Base-by-base conservation (phyloP, 2,797 vertebrate genomes). In the Potorous gilbertii region DNA sequence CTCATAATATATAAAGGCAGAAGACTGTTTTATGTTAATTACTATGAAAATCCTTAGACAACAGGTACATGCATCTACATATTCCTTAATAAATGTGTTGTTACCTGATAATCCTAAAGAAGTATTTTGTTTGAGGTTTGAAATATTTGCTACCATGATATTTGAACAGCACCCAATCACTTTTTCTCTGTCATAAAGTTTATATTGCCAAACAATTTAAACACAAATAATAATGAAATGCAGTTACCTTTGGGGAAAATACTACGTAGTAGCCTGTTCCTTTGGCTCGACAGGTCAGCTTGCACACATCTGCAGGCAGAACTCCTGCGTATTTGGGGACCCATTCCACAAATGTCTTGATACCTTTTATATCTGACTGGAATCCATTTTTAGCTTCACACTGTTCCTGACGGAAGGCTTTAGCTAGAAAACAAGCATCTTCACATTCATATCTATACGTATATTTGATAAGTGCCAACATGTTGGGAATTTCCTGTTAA, bases 191-290 rank as follows among this genome's bases (percentile, higher is more conserved):
- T 46, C 3, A 50, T 28, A 94, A 50, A 4, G 34, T 93, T 92
- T 46, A 50, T 56, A 57, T 57, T 89, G 27, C 46, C 62, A 94
- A 95, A 54, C 55, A 34, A 55, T 94, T 81, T 21, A 55, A 46
- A 87, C 16, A 21, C 27, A 2, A 0, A 56, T 56, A 56, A 56
- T 24, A 56, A 56, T 27, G 2, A 1, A 29, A 13, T n/a, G 56
- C 27, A 91, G 27, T 99, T 99, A 99, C 99, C 99, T 99, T 99
- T 97, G 99, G 99, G 55, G 99, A 99, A 98, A 99, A 99, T 5
- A 99, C 99, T 54, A 99, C 99, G 0, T 99, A 99, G 98, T 99
- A 99, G 50, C 99, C 99, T 0, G 99, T 99, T 96, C 99, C 99
- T 98, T 99, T 99, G 34, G 99, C 99, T 97, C 99, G 98, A 98